Conservation (phyloP, 1,140 invertebrate species). For the Anadara kagoshimensis region DNA sequence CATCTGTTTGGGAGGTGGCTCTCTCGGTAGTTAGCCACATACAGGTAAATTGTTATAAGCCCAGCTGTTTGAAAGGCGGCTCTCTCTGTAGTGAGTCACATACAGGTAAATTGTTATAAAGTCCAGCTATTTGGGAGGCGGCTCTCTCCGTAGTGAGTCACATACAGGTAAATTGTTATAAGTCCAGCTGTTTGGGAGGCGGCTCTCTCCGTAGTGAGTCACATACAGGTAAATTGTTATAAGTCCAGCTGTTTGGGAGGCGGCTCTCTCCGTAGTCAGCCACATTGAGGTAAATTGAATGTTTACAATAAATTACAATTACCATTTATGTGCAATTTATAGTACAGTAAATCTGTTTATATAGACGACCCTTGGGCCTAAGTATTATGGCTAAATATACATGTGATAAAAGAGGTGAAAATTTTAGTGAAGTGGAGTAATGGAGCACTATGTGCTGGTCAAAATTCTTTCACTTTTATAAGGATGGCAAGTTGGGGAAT, state of each 20-base stretch:
- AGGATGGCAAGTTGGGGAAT: too few species aligned
- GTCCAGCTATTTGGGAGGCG: conserved; percentile 83
- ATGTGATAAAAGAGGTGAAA: too few species aligned
- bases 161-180: conserved; percentile 78
- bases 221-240: conserved; percentile 78
- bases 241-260: conserved; percentile 83
- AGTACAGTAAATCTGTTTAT: too few species aligned
- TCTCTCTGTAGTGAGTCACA: conserved; percentile 77
- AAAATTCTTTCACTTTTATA: too few species aligned
- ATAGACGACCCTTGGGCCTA: too few species aligned
- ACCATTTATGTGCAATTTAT: too few species aligned
- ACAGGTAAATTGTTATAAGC: conserved; percentile 78
- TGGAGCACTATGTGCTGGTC: too few species aligned
- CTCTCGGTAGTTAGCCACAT: conserved; percentile 78
- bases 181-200: conserved; percentile 83
- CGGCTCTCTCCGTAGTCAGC: conserved; percentile 78
- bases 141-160: conserved; percentile 78
- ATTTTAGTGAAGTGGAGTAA: too few species aligned
- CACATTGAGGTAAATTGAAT: conserved; percentile 78
- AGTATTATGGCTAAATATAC: too few species aligned
- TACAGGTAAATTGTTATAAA: conserved; percentile 79
- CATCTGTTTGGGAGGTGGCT: conserved; percentile 83
- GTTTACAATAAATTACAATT: too few species aligned
- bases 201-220: conserved; percentile 77
- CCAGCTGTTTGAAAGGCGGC: conserved; percentile 83